Base-by-base conservation (phyloP, 2,888 invertebrate genomes). In the Eumacrocentrus americanus region DNA sequence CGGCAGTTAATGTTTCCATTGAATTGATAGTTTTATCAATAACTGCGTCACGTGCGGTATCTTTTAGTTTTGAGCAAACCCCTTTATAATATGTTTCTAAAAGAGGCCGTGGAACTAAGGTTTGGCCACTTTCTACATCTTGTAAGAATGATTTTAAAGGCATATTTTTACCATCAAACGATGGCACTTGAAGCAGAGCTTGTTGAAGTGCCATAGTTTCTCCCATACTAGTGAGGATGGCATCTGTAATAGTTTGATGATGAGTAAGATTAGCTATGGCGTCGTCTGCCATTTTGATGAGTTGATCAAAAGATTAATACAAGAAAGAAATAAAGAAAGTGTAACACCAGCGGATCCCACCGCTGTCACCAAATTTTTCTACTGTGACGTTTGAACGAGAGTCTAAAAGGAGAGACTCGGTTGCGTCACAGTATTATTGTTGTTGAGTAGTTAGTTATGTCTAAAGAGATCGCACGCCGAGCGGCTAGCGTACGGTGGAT, bases 121-220 rank as follows among this genome's bases (percentile, higher is more conserved):
- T 47, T 1, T 29, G 11, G 1, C 61, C 48, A 16, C 50, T 57
- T 52, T 57, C 57, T 1, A 61, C 52, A 12, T 61, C 57, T 57
- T 61, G 57, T 18, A 61, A 4, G 12, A 56, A 61, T 6, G 46
- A 6, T 52, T 52, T 57, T 14, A 57, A 11, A 5, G 52, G 38
- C 52, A 61, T 51, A 29, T 61, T 61, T 46, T 57, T 51, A 2
- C 56, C 52, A 35, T 52, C 52, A 18, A 53, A 61, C 9, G 23
- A 11, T 18, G 46, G 50, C 11, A 62, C 51, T 14, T 58, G 58
- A 22, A 53, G 29, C 11, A 57, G 14, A 11, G 57, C 60, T 57
- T 63, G 57, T 44, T 63, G 57, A 4, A 50, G 42, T 12, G 53
- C 51, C 50, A 62, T 58, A 11, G 16, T 37, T 51, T 55, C 62